A percentile compares a stretch with the other conserved stretches of the same genome.
phyloP scores from a whole-genome alignment of 2,797 vertebrate species.

The Vespertilio murinus region DNA sequence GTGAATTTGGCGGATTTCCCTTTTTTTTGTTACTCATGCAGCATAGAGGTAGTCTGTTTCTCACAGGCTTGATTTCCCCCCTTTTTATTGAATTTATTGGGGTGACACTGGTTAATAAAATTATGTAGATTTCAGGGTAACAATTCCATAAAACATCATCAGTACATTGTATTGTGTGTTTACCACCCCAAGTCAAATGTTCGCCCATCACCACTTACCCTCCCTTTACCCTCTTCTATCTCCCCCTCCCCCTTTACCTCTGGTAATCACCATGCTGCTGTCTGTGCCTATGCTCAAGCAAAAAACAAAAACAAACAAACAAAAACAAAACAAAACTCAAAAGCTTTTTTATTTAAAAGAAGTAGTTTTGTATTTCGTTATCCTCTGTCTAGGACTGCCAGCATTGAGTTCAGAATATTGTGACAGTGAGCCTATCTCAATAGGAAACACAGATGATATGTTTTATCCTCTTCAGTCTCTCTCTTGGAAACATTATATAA shows the following conservation, averaged over 20 bases:
- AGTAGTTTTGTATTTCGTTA: background rate
- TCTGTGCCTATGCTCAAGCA: background rate
- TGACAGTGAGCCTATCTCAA: background rate
- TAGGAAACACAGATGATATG: background rate
- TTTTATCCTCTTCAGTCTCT: background rate
- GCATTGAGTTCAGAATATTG: conserved; percentile 36
- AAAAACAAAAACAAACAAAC: background rate
- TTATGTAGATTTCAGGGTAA: background rate
- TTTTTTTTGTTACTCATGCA: background rate
- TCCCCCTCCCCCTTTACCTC: background rate
- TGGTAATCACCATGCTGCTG: background rate
- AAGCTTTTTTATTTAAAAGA: background rate
- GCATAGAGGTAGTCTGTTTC: background rate
- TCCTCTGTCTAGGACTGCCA: background rate
- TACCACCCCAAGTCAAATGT: background rate
- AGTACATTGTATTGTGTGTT: background rate
- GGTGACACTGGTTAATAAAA: background rate
- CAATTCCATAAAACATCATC: background rate
- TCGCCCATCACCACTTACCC: background rate
- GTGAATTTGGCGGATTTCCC: background rate
- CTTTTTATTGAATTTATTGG: background rate
- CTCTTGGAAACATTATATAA: background rate
- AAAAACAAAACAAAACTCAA: background rate
- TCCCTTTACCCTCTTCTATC: background rate
- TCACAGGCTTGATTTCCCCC: background rate